phyloP scores from a whole-genome alignment of 2,113 vertebrate genomes.

The Lycaon pictus region DNA sequence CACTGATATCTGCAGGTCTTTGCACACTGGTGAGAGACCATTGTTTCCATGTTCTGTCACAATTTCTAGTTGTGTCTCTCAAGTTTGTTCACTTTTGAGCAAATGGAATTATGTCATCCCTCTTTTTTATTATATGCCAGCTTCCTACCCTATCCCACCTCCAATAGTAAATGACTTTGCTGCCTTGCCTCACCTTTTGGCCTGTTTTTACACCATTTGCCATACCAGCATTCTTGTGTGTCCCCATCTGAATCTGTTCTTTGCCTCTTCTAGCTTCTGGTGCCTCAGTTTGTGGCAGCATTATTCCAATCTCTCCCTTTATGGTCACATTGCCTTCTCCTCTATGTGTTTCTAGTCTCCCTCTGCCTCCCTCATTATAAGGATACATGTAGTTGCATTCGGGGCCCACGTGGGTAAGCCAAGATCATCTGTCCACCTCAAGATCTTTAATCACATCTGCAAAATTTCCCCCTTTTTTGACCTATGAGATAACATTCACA shows the following conservation, averaged over 20 bases:
- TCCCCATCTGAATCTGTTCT: neutral
- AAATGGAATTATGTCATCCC: neutral
- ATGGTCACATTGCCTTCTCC: neutral
- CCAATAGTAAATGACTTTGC: neutral
- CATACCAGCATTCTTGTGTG: neutral
- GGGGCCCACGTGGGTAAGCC: neutral
- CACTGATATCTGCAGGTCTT: neutral
- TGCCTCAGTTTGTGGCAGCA: neutral
- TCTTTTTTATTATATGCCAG: neutral
- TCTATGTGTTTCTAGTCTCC: neutral
- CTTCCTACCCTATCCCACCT: neutral
- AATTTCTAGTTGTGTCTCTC: neutral
- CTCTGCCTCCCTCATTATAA: neutral
- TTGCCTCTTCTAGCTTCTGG: neutral
- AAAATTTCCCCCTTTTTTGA: neutral
- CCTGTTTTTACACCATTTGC: neutral
- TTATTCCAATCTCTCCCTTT: neutral
- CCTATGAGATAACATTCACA: neutral
- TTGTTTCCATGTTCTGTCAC: neutral
- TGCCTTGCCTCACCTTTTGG: neutral
- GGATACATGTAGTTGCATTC: neutral
- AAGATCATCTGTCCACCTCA: neutral
- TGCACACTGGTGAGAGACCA: neutral
- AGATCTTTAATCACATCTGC: neutral
- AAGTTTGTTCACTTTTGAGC: neutral